Percentiles rank a stretch among this genome's conserved stretches.
Evolutionary conservation across 2,797 vertebrate species (phyloP).

Genomic region (Neomorphus geoffroyi): DNA sequence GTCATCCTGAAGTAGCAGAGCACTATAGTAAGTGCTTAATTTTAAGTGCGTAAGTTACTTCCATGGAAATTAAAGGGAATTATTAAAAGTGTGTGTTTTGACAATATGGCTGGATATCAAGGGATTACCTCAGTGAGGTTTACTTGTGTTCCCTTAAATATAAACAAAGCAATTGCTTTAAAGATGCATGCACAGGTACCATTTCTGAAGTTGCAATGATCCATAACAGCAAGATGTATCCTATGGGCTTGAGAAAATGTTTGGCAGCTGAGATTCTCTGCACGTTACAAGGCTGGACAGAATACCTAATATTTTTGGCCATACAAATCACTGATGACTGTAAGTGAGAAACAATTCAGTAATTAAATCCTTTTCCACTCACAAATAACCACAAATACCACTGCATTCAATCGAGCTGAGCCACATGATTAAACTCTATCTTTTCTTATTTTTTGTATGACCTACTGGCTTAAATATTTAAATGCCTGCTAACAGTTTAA

Average conservation of each 20-base stretch:
- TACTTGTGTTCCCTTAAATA: neutral
- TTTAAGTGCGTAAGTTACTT: neutral
- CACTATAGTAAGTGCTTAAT: neutral
- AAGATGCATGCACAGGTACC: neutral
- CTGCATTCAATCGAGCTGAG: neutral
- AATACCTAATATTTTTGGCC: neutral
- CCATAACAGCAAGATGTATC: neutral
- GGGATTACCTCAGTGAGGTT: neutral
- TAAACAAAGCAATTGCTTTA: neutral
- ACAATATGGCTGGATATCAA: neutral
- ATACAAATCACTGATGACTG: neutral
- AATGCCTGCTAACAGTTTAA: neutral
- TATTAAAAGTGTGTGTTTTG: neutral
- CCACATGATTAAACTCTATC: neutral
- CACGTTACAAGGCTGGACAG: neutral
- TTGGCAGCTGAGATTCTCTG: neutral
- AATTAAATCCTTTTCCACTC: neutral
- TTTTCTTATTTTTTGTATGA: neutral
- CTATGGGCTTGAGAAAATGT: neutral
- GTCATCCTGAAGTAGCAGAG: neutral
- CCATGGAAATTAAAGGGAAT: neutral
- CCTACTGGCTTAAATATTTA: slow-evolving; percentile 6
- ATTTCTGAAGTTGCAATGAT: neutral
- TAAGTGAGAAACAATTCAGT: neutral
- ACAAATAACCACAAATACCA: neutral